Base-by-base conservation (phyloP, 2,113 vertebrate genomes). In the Chaetops frenatus region DNA sequence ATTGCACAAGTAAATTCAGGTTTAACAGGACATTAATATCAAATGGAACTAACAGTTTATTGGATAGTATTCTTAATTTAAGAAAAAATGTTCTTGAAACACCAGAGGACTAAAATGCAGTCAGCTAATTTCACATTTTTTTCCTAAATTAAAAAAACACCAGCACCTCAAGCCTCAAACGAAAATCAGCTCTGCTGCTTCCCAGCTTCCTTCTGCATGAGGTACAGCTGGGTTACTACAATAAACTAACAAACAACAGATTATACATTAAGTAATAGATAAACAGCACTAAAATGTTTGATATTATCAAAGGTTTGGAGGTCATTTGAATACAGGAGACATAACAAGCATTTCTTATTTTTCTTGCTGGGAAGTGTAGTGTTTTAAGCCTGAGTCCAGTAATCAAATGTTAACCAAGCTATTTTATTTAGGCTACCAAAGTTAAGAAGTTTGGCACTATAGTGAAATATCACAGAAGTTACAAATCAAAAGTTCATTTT, bases 191-290 rank as follows among this genome's bases (percentile, higher is more conserved):
- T 84, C 50, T 80, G 64, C 61, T 91, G 71, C 51, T 81, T 74
- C 88, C 74, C 24, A 61, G 57, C 57, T 92, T 90, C 71, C 74
- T 62, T 44, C 79, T 90, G 38, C 38, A 51, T 7, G 51, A 90
- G 36, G 45, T 81, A 79, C 79, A 90, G 84, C 93, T 88, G 51
- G 74, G 54, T 50, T 87, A 58, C 50, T 82, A 79, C 92, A 86
- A 71, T 69, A 91, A 93, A 80, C 87, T 54, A 94, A 82, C 65
- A 88, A 96, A 60, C 54, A 81, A 82, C 76, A 58, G 79, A 96
- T 90, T 83, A 90, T n/a, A 86, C 25, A 88, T 78, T 83, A 95
- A 95, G 51, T 73, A 83, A 96, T 11, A 94, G 87, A 92, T 81
- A 95, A 94, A 88, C 45, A 82, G 38, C 4, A 91, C 51, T 79